Evolutionary conservation across 2,113 vertebrate genomes (phyloP), one percentile per base, ranked within the genome.

Genomic region (Mesitornis unicolor): DNA sequence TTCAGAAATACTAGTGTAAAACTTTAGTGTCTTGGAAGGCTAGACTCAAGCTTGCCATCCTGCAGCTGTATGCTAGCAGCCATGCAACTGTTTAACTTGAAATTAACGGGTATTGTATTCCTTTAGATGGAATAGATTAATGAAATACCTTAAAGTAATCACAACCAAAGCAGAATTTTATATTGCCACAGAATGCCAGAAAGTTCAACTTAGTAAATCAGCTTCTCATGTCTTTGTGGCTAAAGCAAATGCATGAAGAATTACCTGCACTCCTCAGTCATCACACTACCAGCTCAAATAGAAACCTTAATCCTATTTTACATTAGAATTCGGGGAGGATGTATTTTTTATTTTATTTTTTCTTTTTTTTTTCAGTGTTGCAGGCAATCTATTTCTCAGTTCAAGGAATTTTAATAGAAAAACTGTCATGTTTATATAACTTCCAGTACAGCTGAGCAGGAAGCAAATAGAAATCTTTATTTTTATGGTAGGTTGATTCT

Each of bases 361-460:
- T 60, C 16, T 31, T 21, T 16, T 7, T 2, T 2, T 29, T 15
- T 1, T 6, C 25, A 26, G 22, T 69, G 31, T 73, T 89, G 45
- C 24, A 40, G 74, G 77, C 56, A 93, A 79, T 87, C 61, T 90
- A 76, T 90, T 96, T 96, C 75, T 87, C 90, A 93, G 48, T 93
- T 93, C 87, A 96, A 92, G 75, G 65, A 80, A 84, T 95, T 94
- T 83, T 89, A 93, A 95, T 95, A 83, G 73, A 93, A 96, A 96
- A 96, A 5, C 89, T 93, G 90, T 94, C 94, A 94, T 95, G 76
- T 96, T 96, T 93, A 40, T 90, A 35, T 90, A 96, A 91, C 61
- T 90, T 91, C 81, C 56, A 82, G 75, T 86, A 95, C 40, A 90
- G n/a, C 60, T 82, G 82, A 95, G 67, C 81, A 90, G 73, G 69